A percentile compares a stretch with the other conserved stretches of the same genome.
phyloP scores from a whole-genome alignment of 2,888 invertebrate genomes.

The Tryphoninae sp. region DNA sequence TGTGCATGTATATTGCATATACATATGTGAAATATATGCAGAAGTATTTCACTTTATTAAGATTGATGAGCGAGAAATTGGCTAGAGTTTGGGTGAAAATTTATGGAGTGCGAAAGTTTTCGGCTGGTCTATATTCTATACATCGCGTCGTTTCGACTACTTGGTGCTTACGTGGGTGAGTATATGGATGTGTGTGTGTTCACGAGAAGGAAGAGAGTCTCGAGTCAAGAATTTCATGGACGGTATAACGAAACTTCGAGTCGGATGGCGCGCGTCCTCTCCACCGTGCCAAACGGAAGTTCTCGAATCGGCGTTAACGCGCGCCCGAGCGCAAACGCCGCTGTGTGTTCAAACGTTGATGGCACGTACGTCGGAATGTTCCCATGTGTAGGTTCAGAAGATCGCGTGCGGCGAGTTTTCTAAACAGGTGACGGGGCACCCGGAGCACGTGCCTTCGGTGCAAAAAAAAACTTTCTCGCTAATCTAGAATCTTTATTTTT shows the following conservation, averaged over 20 bases:
- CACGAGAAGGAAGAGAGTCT: slow-evolving; percentile 56
- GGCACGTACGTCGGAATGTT: slow-evolving; percentile 62
- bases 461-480: slow-evolving; percentile 52
- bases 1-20: background rate
- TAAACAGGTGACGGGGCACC: slow-evolving; percentile 49
- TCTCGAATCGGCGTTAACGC: slow-evolving; percentile 59
- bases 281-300: slow-evolving; percentile 62
- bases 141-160: slow-evolving; percentile 32
- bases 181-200: slow-evolving; percentile 32
- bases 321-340: slow-evolving; percentile 49
- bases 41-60: slow-evolving; percentile 48
- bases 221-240: slow-evolving; percentile 59
- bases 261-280: slow-evolving; percentile 58
- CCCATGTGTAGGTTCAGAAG: slow-evolving; percentile 26
- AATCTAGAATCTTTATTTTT: slow-evolving; percentile 20
- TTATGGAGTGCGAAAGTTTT: slow-evolving; percentile 59
- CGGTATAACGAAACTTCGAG: slow-evolving; percentile 52
- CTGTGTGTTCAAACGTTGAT: slow-evolving; percentile 29
- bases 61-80: slow-evolving; percentile 61
- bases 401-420: slow-evolving; percentile 45
- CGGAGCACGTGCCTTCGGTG: slow-evolving; percentile 41
- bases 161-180: background rate
- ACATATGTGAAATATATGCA: slow-evolving; percentile 1
- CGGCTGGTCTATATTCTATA: slow-evolving; percentile 19
- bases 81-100: slow-evolving; percentile 53